These are phyloP conservation scores for Aphelenchoides avenae DNA, from an alignment of 1,140 invertebrate species.

Conservation along the genomic window DNA sequence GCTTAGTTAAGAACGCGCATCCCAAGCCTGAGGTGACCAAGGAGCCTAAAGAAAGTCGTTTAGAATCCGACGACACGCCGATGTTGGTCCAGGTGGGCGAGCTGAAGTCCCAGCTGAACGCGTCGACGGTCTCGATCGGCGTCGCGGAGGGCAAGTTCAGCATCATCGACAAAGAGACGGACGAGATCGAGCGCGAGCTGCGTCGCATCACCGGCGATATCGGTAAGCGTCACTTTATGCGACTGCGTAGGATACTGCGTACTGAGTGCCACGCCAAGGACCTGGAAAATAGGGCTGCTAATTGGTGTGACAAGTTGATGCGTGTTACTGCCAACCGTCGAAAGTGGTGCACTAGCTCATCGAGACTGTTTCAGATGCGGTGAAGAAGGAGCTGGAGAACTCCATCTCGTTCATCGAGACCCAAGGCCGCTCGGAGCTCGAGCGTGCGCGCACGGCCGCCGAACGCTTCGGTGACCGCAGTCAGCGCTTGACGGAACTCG, in stretches of 20 bases:
- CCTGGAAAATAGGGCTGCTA: no score
- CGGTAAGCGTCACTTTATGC: no score
- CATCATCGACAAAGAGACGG: constrained; percentile 39
- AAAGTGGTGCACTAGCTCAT: no score
- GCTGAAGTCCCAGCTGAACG: constrained; percentile 37
- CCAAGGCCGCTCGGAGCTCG: constrained; percentile 44
- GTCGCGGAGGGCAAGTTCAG: constrained; percentile 38
- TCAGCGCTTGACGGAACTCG: constrained; percentile 42
- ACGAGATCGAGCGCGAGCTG: constrained; percentile 29
- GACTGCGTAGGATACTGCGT: no score
- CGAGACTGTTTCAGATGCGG: constrained; percentile 4
- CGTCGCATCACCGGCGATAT: constrained; percentile 39
- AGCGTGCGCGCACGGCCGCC: constrained; percentile 44
- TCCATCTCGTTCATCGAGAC: constrained; percentile 52
- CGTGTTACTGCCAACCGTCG: no score
- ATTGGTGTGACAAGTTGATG: no score
- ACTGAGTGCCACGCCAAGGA: no score
- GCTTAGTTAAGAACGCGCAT: no score
- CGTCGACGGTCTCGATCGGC: constrained; percentile 32
- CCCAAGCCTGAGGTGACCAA: no score
- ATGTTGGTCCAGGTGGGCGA: constrained; percentile 42
- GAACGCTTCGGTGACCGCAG: constrained; percentile 56
- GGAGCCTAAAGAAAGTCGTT: no score
- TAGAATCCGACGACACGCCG: constrained; percentile 43
- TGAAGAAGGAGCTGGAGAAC: constrained; percentile 33